Percentiles rank a stretch among this genome's conserved stretches.
Evolutionary conservation across 2,797 vertebrate species (phyloP).

Genomic region (Ara ararauna): DNA sequence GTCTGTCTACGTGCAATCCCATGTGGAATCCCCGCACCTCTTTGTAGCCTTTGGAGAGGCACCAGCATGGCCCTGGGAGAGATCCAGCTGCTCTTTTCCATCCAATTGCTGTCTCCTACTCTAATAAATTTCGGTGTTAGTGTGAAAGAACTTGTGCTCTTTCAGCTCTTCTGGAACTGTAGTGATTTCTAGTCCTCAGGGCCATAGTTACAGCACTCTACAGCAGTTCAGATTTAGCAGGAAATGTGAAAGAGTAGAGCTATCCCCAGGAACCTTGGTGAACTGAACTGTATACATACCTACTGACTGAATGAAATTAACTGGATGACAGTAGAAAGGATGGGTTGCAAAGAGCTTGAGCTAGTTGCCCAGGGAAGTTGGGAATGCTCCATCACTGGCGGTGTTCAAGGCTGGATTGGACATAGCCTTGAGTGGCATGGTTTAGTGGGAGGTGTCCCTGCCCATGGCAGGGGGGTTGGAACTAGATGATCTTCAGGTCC

Average conservation of each 20-base stretch:
- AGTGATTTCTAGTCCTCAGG: not conserved
- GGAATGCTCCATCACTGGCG: no score
- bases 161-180: not conserved
- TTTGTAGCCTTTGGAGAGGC: not conserved
- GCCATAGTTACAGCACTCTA: not conserved
- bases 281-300: rapidly evolving
- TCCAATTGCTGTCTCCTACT: not conserved
- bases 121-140: not conserved
- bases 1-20: rapidly evolving
- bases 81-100: not conserved
- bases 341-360: not conserved
- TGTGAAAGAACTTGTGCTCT: not conserved
- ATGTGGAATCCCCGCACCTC: rapidly evolving
- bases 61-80: rapidly evolving
- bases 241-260: not conserved
- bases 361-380: not conserved
- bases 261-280: not conserved
- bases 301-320: not conserved
- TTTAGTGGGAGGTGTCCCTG: no score
- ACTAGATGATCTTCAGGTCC: no score
- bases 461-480: no score
- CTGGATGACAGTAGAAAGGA: not conserved
- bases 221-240: not conserved
- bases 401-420: no score
- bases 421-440: no score